Evolutionary conservation across 2,888 invertebrate species (phyloP).

Genomic region (Rosalia funebris): DNA sequence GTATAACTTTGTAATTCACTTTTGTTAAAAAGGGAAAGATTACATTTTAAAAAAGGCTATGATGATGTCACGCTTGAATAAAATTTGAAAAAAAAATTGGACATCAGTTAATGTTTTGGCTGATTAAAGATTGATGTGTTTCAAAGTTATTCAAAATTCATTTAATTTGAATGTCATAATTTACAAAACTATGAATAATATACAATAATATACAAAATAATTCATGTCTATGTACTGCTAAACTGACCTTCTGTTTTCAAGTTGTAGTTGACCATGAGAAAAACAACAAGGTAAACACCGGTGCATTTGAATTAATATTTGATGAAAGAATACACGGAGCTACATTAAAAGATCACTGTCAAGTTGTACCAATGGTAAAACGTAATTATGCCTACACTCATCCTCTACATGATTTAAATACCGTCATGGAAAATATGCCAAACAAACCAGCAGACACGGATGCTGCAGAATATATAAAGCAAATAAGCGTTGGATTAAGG

Average conservation of each 20-base stretch:
- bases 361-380: slow-evolving; percentile 36
- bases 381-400: slow-evolving; percentile 42
- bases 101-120: too few species aligned
- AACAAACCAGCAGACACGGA: neutral
- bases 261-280: slow-evolving; percentile 67
- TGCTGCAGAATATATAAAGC: slow-evolving; percentile 3
- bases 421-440: neutral
- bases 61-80: too few species aligned
- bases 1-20: too few species aligned
- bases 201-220: too few species aligned
- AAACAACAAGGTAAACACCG: slow-evolving; percentile 66
- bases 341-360: slow-evolving; percentile 17
- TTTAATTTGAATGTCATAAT: too few species aligned
- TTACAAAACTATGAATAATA: too few species aligned
- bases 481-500: slow-evolving; percentile 34
- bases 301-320: slow-evolving; percentile 67
- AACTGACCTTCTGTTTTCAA: slow-evolving; percentile 56
- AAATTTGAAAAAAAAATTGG: too few species aligned
- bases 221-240: too few species aligned
- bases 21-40: too few species aligned
- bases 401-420: slow-evolving; percentile 11
- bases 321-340: slow-evolving; percentile 41
- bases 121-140: too few species aligned
- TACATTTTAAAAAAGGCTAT: too few species aligned
- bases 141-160: too few species aligned